Conservation (phyloP, 2,113 vertebrate genomes). For the Mesembrinibis cayennensis region DNA sequence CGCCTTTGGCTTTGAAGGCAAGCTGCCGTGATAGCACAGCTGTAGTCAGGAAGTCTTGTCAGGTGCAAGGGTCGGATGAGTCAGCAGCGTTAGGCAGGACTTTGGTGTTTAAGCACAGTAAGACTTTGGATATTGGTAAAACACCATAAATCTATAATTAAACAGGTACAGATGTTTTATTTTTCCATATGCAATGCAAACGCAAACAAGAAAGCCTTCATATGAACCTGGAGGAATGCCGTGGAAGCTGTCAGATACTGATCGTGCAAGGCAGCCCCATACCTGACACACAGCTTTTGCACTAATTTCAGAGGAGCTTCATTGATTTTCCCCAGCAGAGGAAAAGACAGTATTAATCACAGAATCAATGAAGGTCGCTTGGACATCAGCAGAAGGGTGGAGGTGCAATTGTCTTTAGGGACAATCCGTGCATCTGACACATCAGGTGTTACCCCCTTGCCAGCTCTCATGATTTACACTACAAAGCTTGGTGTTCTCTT, state of each 20-base stretch:
- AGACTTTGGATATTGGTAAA: neutral
- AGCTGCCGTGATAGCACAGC: neutral
- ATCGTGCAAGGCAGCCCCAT: neutral
- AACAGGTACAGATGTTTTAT: neutral
- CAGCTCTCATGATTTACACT: neutral
- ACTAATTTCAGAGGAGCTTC: neutral
- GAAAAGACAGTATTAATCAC: neutral
- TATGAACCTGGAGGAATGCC: neutral
- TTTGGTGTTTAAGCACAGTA: neutral
- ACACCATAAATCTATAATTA: neutral
- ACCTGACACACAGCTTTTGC: neutral
- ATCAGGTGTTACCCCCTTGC: neutral
- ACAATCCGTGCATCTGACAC: neutral
- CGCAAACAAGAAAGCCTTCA: neutral
- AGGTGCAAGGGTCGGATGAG: neutral
- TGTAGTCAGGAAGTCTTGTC: neutral
- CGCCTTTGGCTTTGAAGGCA: neutral
- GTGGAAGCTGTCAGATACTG: neutral
- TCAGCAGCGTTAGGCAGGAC: neutral
- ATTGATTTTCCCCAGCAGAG: neutral
- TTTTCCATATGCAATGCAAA: neutral
- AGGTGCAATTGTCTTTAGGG: neutral
- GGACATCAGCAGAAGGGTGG: neutral
- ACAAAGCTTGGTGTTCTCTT: neutral
- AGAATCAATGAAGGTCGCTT: neutral